A percentile compares a stretch with the other conserved stretches of the same genome.
phyloP scores from a whole-genome alignment of 2,113 vertebrate species.

The Triplophysa siluroides region DNA sequence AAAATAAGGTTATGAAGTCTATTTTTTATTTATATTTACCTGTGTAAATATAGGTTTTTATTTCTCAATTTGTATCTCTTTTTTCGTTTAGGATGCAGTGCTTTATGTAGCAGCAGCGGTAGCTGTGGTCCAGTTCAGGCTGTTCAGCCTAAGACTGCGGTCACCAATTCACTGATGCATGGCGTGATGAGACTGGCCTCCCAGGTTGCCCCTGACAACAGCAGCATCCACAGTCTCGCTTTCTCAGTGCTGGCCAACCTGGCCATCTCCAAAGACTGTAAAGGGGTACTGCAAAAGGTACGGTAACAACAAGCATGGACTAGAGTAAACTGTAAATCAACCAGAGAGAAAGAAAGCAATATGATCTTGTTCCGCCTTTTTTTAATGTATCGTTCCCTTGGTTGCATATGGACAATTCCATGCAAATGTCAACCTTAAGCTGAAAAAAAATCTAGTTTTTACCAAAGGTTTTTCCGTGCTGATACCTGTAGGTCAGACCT shows the following conservation, averaged over 20 bases:
- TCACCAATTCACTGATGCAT: constrained; percentile 81
- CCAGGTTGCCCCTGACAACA: constrained; percentile 75
- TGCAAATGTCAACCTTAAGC: too few species aligned
- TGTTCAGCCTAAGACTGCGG: constrained; percentile 64
- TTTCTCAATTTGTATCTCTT: background rate
- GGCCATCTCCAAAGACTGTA: constrained; percentile 87
- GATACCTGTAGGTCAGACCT: too few species aligned
- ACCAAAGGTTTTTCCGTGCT: too few species aligned
- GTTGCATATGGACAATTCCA: too few species aligned
- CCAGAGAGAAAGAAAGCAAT: too few species aligned
- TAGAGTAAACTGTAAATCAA: background rate
- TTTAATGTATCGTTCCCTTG: too few species aligned
- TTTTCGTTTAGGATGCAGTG: constrained; percentile 82
- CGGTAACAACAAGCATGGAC: too few species aligned
- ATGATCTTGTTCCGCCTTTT: too few species aligned
- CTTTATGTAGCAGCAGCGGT: constrained; percentile 77
- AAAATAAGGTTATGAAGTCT: background rate
- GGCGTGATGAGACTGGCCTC: constrained; percentile 85
- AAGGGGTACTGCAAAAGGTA: constrained; percentile 90
- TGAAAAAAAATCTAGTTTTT: too few species aligned
- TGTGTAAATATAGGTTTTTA: background rate
- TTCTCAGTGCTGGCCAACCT: constrained; percentile 90
- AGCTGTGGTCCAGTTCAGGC: constrained; percentile 62
- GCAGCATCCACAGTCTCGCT: constrained; percentile 75
- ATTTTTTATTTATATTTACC: too few species aligned